Conservation (phyloP, 2,113 vertebrate genomes). For the Naja naja region DNA sequence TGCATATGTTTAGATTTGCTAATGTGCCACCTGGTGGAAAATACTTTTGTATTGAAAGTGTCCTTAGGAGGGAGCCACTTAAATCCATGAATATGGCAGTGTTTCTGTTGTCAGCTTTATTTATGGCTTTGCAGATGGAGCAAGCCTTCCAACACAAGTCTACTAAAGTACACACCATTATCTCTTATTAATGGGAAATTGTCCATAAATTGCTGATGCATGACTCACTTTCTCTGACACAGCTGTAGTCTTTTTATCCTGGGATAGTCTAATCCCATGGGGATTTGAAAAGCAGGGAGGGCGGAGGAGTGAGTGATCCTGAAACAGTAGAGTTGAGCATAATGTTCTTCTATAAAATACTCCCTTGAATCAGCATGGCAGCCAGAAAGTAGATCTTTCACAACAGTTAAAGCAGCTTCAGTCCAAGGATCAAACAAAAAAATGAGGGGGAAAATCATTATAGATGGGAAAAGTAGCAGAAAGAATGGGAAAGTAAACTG, state of each 20-base stretch:
- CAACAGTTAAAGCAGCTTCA: background rate
- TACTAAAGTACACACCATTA: slow-evolving; percentile 68
- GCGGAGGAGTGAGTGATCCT: background rate
- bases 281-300: slow-evolving; percentile 45
- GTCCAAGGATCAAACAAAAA: background rate
- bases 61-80: slow-evolving; percentile 48
- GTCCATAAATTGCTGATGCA: slow-evolving; percentile 73
- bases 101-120: slow-evolving; percentile 58
- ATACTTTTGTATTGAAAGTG: slow-evolving; percentile 45
- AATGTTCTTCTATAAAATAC: slow-evolving; percentile 1
- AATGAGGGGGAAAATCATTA: background rate
- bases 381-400: background rate
- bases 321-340: background rate
- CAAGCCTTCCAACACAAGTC: slow-evolving; percentile 62
- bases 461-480: background rate
- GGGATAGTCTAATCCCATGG: slow-evolving; percentile 50
- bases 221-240: slow-evolving; percentile 69
- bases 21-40: slow-evolving; percentile 25
- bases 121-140: slow-evolving; percentile 53
- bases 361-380: background rate
- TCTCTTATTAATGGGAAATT: slow-evolving; percentile 78
- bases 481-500: background rate
- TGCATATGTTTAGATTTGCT: slow-evolving; percentile 32
- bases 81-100: slow-evolving; percentile 54
- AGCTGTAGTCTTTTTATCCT: slow-evolving; percentile 72